phyloP scores from a whole-genome alignment of 2,797 vertebrate genomes.

The Leptodactylus fallax region DNA sequence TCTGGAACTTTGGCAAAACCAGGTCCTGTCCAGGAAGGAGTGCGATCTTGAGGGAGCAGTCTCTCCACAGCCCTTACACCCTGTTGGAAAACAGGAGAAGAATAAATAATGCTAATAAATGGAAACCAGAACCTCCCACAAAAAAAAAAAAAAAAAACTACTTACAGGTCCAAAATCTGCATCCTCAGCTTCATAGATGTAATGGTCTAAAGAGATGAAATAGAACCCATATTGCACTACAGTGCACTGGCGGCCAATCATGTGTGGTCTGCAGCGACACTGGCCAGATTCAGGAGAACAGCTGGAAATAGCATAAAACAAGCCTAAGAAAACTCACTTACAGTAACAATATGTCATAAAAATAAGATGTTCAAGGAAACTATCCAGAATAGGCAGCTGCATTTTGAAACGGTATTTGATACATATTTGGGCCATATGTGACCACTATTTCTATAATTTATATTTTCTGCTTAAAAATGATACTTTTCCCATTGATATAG shows the following conservation, averaged over 20 bases:
- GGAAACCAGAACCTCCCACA: neutral
- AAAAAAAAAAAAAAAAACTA: conserved; percentile 50
- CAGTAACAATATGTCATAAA: neutral
- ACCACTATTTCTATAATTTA: neutral
- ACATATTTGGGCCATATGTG: no score
- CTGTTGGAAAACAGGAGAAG: conserved; percentile 71
- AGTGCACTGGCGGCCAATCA: conserved; percentile 91
- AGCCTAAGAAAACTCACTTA: neutral
- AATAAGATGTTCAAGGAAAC: neutral
- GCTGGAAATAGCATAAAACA: conserved; percentile 72
- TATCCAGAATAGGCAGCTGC: neutral
- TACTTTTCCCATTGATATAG: no score
- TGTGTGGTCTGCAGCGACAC: conserved; percentile 88
- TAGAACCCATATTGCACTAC: conserved; percentile 95
- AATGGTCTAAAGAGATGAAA: conserved; percentile 93
- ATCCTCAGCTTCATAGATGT: conserved; percentile 94
- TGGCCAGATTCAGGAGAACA: conserved; percentile 90
- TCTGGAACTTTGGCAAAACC: conserved; percentile 93
- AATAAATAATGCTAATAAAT: neutral
- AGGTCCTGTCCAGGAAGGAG: conserved; percentile 92
- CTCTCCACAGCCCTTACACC: conserved; percentile 86
- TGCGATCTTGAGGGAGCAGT: conserved; percentile 84
- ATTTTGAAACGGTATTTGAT: no score
- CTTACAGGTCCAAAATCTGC: conserved; percentile 91
- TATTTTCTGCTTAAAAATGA: no score